Evolutionary conservation across 1,140 invertebrate genomes (phyloP), one percentile per base, ranked within the genome.

Genomic region (Drosophila lini): DNA sequence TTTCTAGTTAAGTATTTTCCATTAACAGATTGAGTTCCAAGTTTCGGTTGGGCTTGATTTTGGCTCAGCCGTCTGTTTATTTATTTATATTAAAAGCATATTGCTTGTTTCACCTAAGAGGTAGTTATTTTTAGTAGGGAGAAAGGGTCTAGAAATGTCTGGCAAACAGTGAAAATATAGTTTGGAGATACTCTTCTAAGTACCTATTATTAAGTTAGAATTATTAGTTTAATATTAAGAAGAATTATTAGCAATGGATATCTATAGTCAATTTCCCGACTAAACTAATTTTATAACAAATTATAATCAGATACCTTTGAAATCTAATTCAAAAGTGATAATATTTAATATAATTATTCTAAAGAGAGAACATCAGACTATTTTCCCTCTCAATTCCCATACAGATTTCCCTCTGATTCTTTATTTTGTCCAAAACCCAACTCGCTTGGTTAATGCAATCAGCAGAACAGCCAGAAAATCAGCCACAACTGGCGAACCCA

Each of bases 61-160:
- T 70, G 8, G 5, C 19, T 10, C 28, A 40, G 34, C 31, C 34
- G 32, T 0, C 50, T 58, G 38, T 71, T 76, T 76, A 53, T 76
- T 76, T 76, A 76, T 76, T 76, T 76, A 76, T 76, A 68, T 60
- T 76, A 55, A 76, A 68, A 56, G 53, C 42, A 48, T 55, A 36
- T 36, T 15, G 31, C 41, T 45, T 31, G 28, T 28, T 3, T 44
- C 52, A 64, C 25, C 71, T 57, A 50, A 19, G n/a, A 7, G 38
- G 16, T 11, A 28, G 50, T 19, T 74, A 52, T 55, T 57, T 71
- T 57, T 50, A 11, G 38, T 2, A 11, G n/a, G 42, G 22, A 6
- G 9, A 28, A 36, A 48, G 38, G 25, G 3, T 50, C 48, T 36
- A n/a, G 2, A 1, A 58, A 3, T 15, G 6, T 19, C 19, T n/a